phyloP scores from a whole-genome alignment of 2,113 vertebrate species.

The Dolichallabes microphthalmus region DNA sequence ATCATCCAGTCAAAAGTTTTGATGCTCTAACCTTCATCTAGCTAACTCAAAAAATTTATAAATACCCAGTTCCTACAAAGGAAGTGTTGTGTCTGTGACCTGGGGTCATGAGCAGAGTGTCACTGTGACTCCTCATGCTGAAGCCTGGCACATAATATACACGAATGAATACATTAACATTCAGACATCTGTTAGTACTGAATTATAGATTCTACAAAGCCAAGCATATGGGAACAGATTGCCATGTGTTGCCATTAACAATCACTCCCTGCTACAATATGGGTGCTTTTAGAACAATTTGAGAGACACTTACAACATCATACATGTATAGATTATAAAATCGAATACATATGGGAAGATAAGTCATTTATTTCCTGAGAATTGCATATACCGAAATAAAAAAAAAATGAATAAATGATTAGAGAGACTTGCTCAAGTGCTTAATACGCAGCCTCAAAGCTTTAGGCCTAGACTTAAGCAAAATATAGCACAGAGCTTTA shows the following conservation, averaged over 20 bases:
- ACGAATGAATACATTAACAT: constrained; percentile 73
- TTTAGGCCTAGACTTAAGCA: neutral
- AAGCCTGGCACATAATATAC: constrained; percentile 48
- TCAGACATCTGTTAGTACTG: constrained; percentile 76
- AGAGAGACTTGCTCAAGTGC: neutral
- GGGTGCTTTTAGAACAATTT: constrained; percentile 56
- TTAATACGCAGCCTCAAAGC: neutral
- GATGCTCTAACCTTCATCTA: constrained; percentile 49
- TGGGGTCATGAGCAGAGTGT: constrained; percentile 26
- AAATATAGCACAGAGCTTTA: constrained; percentile 12
- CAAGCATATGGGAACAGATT: constrained; percentile 73
- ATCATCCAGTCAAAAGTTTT: constrained; percentile 12
- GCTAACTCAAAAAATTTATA: constrained; percentile 14
- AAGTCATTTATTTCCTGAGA: constrained; percentile 6
- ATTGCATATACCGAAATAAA: neutral
- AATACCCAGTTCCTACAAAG: neutral
- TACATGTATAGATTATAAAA: neutral
- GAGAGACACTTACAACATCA: constrained; percentile 23
- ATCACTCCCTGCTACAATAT: constrained; percentile 65
- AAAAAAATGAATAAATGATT: neutral
- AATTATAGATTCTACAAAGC: constrained; percentile 77
- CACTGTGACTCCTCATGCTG: constrained; percentile 4
- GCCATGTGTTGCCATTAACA: constrained; percentile 69
- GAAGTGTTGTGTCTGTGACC: neutral
- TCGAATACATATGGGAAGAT: neutral